Percentiles rank a stretch among this genome's conserved stretches.
Conservation (phyloP, 2,888 invertebrate genomes). For the Anticlea derivata region DNA sequence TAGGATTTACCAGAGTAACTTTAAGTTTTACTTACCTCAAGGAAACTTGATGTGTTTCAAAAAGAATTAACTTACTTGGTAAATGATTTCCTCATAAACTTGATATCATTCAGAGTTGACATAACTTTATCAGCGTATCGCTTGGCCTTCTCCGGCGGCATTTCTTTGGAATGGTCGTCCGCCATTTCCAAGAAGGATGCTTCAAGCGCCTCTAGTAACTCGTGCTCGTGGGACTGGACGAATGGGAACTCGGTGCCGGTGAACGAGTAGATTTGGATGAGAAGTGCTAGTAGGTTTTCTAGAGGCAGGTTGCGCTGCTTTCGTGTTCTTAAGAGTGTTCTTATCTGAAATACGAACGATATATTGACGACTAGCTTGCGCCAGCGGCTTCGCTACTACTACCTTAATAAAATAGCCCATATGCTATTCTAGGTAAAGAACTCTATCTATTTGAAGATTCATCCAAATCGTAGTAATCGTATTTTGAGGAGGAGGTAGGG, state of each 20-base stretch:
- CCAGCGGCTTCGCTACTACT: no score
- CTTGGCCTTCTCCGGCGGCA: constrained; percentile 61
- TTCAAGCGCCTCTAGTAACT: constrained; percentile 7
- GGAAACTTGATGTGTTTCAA: no score
- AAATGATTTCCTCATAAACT: constrained; percentile 65
- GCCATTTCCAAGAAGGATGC: constrained; percentile 59
- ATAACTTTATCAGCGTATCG: constrained; percentile 56
- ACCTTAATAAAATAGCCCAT: no score
- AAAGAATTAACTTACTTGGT: constrained; percentile 55
- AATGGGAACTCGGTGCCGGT: constrained; percentile 83
- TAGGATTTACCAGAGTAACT: no score
- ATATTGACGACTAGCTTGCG: no score
- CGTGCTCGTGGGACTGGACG: constrained; percentile 43
- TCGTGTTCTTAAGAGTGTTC: constrained; percentile 82
- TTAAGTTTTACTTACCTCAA: no score
- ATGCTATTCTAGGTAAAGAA: no score
- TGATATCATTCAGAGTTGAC: constrained; percentile 60
- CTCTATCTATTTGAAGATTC: no score
- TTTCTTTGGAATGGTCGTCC: constrained; percentile 43
- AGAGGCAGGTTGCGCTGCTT: constrained; percentile 78
- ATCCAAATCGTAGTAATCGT: no score
- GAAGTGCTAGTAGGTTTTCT: constrained; percentile 83
- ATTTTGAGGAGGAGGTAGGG: no score
- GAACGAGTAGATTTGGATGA: constrained; percentile 85
- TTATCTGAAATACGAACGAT: constrained; percentile 65